phyloP scores from a whole-genome alignment of 2,888 invertebrate genomes.

The Microctonus aethiopoides region DNA sequence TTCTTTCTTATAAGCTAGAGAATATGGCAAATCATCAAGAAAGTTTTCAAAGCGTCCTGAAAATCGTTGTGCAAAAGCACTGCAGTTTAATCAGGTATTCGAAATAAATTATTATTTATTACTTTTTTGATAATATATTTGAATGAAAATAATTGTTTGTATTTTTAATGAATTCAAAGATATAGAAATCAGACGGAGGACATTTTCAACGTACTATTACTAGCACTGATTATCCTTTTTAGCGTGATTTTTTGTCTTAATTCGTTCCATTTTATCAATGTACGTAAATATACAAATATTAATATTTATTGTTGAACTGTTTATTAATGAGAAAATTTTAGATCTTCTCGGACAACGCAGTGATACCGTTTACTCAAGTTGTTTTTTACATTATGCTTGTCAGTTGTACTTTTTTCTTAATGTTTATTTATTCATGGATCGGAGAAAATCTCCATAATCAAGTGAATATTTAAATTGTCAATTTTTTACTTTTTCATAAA shows the following conservation, averaged over 20 bases:
- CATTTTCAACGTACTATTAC: background rate
- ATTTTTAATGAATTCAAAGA: background rate
- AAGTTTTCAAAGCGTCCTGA: conserved; percentile 13
- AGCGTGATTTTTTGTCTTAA: background rate
- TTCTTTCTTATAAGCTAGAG: conserved; percentile 13
- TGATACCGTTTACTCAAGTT: background rate
- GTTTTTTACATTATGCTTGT: background rate
- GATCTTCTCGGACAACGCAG: background rate
- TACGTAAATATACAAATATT: background rate
- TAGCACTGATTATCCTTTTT: background rate
- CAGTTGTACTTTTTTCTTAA: background rate
- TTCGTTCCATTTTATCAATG: background rate
- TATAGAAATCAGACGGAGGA: background rate
- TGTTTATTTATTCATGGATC: conserved; percentile 13
- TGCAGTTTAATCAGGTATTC: conserved; percentile 27
- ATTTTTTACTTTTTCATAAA: background rate
- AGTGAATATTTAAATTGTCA: background rate
- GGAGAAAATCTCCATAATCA: conserved; percentile 10
- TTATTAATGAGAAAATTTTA: background rate
- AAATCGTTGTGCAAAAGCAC: conserved; percentile 15
- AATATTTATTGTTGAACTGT: background rate
- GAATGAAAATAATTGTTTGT: background rate
- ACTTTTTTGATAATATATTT: background rate
- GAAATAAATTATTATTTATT: background rate
- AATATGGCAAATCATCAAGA: background rate